Evolutionary conservation across 1,140 invertebrate species (phyloP), one percentile per base, ranked within the genome.

Genomic region (Ptiloglossa arizonensis): DNA sequence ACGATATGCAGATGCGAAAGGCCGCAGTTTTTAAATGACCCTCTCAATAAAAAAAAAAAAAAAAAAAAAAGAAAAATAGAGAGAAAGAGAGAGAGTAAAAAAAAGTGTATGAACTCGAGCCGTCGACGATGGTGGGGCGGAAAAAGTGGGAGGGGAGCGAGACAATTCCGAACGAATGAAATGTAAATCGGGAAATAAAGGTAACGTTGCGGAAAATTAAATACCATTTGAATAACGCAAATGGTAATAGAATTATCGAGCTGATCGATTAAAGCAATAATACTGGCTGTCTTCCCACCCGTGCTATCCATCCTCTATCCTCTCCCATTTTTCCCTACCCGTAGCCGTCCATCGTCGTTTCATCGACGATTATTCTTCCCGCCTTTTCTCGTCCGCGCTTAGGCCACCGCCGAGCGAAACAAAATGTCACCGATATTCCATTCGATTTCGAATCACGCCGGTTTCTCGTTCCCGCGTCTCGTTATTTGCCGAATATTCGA

Each of bases 181-280:
- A 91, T 91, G 89, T 87, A 91, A 91, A 91, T 91, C 87, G 84
- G 81, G 83, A 88, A 90, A 91, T 89, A 89, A 90, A 89, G 87
- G 88, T 89, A 92, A 89, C 89, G 87, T 83, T 78, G 87, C 87
- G 89, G 88, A 90, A 92, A 92, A 92, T 92, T 91, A 90, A 91
- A 91, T 91, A 91, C 85, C 88, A 90, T 90, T 90, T 90, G 89
- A 91, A 91, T 90, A 91, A 88, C 85, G 86, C 77, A 82, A 90
- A 87, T 87, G 78, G 84, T 85, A 89, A 90, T 89, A 86, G 87
- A 90, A 91, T 90, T 90, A 91, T 90, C 82, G 84, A 71, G 57
- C 67, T 86, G 84, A 89, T 90, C 85, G 89, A 90, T 89, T 89
- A 89, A 90, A 81, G 83, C 83, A 89, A 89, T 87, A 88, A 87